Conservation (phyloP, 2,113 vertebrate genomes). For the Poeciliopsis retropinna region DNA sequence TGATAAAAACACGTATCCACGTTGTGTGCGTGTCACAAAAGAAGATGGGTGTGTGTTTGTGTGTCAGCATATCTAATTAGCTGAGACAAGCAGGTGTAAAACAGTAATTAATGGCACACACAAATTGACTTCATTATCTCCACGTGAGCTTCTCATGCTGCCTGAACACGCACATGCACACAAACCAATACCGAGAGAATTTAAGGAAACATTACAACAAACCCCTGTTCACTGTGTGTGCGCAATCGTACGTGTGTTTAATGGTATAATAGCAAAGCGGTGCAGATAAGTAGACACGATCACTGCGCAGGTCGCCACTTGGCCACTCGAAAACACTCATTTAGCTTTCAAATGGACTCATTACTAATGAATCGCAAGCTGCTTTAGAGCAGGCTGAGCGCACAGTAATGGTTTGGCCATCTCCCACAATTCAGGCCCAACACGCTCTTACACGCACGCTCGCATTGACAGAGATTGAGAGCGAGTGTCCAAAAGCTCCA, state of each 20-base stretch:
- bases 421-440: constrained; percentile 61
- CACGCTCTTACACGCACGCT: constrained; percentile 16
- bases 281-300: constrained; percentile 47
- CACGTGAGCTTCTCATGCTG: constrained; percentile 51
- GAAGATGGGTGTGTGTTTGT: not conserved
- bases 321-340: constrained; percentile 68
- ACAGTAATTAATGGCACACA: constrained; percentile 76
- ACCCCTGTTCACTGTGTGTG: not conserved
- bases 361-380: constrained; percentile 77
- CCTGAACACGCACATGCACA: constrained; percentile 18
- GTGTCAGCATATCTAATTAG: constrained; percentile 74
- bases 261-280: constrained; percentile 12
- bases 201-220: constrained; percentile 17
- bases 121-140: constrained; percentile 72
- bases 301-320: constrained; percentile 34
- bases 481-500: constrained; percentile 68
- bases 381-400: constrained; percentile 69
- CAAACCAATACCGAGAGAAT: constrained; percentile 5
- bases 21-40: constrained; percentile 1
- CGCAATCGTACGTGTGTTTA: not conserved
- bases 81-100: constrained; percentile 78
- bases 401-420: constrained; percentile 70
- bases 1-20: constrained; percentile 17
- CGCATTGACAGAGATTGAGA: constrained; percentile 66
- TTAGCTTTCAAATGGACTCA: constrained; percentile 77